A percentile compares a stretch with the other conserved stretches of the same genome.
phyloP scores from a whole-genome alignment of 2,113 vertebrate species.

The Chauna torquata region DNA sequence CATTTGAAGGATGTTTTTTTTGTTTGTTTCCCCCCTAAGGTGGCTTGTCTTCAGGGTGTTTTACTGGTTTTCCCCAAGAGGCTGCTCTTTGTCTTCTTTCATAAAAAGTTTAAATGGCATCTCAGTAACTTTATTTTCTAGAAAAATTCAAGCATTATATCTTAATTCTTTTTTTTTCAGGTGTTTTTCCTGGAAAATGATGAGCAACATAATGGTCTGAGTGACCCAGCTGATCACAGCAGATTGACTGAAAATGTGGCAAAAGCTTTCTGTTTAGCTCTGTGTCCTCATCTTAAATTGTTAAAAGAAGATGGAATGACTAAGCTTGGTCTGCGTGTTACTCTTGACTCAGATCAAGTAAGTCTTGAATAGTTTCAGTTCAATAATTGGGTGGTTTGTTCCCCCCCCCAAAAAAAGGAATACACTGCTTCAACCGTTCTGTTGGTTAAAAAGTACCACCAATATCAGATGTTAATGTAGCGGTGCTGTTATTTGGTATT shows the following conservation, averaged over 20 bases:
- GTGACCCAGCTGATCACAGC: slow-evolving; percentile 96
- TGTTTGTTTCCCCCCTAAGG: not conserved
- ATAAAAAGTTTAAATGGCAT: not conserved
- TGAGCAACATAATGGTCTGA: slow-evolving; percentile 87
- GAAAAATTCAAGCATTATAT: not conserved
- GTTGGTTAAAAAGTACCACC: not conserved
- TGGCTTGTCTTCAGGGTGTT: not conserved
- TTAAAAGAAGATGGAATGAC: slow-evolving; percentile 98
- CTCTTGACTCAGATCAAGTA: slow-evolving; percentile 95
- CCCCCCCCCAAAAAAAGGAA: not conserved
- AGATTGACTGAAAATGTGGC: slow-evolving; percentile 94
- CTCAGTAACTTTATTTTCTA: not conserved
- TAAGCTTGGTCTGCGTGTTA: slow-evolving; percentile 92
- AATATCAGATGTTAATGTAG: not conserved
- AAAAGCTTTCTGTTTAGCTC: slow-evolving; percentile 92
- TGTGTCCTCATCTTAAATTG: slow-evolving; percentile 94
- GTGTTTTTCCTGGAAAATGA: slow-evolving; percentile 96
- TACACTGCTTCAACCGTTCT: not conserved
- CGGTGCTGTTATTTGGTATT: not conserved
- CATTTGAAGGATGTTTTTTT: not conserved
- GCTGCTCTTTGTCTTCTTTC: not conserved
- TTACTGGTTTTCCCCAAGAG: not conserved
- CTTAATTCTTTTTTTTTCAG: slow-evolving; percentile 63
- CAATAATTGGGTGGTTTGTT: not conserved
- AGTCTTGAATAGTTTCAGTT: not conserved